Evolutionary conservation across 1,140 invertebrate genomes (phyloP).

Genomic region (Hestina assimilis): DNA sequence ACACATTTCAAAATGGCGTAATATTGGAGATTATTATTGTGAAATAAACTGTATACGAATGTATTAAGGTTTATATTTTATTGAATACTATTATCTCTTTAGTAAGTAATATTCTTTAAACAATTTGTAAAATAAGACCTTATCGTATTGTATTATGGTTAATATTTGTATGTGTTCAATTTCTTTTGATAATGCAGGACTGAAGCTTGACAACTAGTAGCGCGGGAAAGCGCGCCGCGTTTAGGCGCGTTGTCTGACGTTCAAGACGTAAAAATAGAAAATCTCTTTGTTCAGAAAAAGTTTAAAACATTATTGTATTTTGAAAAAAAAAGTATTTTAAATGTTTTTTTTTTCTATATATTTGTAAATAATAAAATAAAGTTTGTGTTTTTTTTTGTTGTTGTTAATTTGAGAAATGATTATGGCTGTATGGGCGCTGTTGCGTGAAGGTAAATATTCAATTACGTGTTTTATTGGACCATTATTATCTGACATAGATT

Average conservation of each 20-base stretch:
- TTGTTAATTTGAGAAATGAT: neutral
- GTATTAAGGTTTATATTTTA: neutral
- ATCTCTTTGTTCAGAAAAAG: slow-evolving; percentile 8
- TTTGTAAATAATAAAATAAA: neutral
- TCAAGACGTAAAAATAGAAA: neutral
- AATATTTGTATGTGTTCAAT: neutral
- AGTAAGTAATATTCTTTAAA: no score
- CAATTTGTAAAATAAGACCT: neutral
- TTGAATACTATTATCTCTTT: no score
- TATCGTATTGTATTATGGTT: neutral
- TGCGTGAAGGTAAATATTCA: slow-evolving; percentile 12
- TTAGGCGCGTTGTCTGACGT: slow-evolving; percentile 14
- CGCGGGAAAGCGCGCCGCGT: slow-evolving; percentile 49
- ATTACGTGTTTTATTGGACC: neutral
- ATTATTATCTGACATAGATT: no score
- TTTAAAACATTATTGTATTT: neutral
- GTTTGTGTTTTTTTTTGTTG: slow-evolving; percentile 1
- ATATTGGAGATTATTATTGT: neutral
- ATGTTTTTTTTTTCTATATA: neutral
- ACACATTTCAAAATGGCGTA: neutral
- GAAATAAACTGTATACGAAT: neutral
- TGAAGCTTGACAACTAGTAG: slow-evolving; percentile 41
- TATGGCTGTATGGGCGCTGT: slow-evolving; percentile 6
- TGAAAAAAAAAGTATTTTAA: neutral
- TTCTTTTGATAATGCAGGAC: neutral